A percentile compares a stretch with the other conserved stretches of the same genome.
Conservation (phyloP, 2,888 invertebrate genomes). For the Scaptomyza flava region DNA sequence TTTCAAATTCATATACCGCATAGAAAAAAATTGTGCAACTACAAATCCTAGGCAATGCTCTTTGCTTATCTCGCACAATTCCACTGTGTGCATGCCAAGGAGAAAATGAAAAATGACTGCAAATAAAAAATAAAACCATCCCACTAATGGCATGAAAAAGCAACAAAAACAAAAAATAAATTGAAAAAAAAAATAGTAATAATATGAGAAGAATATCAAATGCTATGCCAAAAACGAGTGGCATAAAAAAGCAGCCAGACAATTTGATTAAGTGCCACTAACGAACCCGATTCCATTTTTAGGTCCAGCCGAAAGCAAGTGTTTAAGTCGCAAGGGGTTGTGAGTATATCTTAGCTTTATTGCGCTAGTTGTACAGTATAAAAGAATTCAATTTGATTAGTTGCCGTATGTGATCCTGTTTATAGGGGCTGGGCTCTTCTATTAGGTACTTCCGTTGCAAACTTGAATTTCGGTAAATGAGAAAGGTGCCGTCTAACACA, state of each 20-base stretch:
- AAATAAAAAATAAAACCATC: slow-evolving; percentile 43
- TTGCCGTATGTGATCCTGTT: slow-evolving; percentile 15
- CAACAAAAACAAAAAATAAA: not conserved
- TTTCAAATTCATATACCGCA: no score
- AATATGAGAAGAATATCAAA: slow-evolving; percentile 14
- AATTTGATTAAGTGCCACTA: slow-evolving; percentile 66
- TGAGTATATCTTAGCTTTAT: slow-evolving; percentile 24
- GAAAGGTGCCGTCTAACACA: slow-evolving; percentile 36
- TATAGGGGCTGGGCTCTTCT: not conserved
- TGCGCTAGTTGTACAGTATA: slow-evolving; percentile 8
- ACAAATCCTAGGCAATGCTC: not conserved
- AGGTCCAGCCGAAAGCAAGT: not conserved
- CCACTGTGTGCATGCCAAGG: slow-evolving; percentile 24
- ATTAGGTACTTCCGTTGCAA: not conserved
- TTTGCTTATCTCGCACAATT: slow-evolving; percentile 19
- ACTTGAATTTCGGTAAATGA: slow-evolving; percentile 11
- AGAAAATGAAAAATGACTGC: slow-evolving; percentile 61
- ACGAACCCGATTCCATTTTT: not conserved
- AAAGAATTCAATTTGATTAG: slow-evolving; percentile 44
- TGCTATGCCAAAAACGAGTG: slow-evolving; percentile 44
- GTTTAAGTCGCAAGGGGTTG: not conserved
- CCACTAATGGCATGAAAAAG: slow-evolving; percentile 60
- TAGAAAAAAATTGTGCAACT: not conserved
- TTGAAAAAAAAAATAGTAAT: not conserved
- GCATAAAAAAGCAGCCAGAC: slow-evolving; percentile 34